These are phyloP conservation scores for Hyphantria cunea DNA, from an alignment of 1,140 invertebrate species.

Conservation along the genomic window DNA sequence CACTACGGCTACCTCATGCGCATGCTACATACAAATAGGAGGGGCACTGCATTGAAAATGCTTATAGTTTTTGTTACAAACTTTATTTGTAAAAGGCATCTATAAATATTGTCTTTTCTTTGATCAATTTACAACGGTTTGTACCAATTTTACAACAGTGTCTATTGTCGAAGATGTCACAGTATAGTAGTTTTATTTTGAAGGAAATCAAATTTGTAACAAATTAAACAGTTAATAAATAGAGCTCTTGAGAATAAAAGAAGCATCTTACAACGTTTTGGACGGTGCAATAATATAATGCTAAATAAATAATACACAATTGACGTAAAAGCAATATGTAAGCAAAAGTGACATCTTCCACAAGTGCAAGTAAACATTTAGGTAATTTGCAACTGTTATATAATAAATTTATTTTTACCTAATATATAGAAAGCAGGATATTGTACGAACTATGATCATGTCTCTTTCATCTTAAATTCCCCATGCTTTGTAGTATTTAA, in stretches of 20 bases:
- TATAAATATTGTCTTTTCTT: constrained; percentile 41
- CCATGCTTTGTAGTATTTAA: too few species aligned
- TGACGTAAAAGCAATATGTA: not conserved
- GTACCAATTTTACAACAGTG: constrained; percentile 27
- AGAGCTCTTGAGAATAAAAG: too few species aligned
- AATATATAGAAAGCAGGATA: too few species aligned
- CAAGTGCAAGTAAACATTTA: constrained; percentile 9
- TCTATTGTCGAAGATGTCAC: constrained; percentile 25
- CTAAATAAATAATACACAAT: not conserved
- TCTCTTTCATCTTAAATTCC: too few species aligned
- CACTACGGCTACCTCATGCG: constrained; percentile 19
- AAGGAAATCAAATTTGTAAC: too few species aligned
- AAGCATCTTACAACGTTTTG: too few species aligned
- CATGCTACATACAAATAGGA: constrained; percentile 27
- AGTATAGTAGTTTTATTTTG: not conserved
- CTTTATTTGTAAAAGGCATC: constrained; percentile 43
- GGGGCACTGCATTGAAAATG: constrained; percentile 45
- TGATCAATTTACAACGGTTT: constrained; percentile 31
- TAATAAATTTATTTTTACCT: constrained; percentile 1
- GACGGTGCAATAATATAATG: too few species aligned
- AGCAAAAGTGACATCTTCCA: constrained; percentile 13
- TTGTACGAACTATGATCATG: too few species aligned
- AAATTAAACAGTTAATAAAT: too few species aligned
- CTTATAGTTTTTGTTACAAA: constrained; percentile 41
- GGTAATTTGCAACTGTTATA: constrained; percentile 29